phyloP scores from a whole-genome alignment of 2,888 invertebrate genomes.

The Entomobrya proxima region DNA sequence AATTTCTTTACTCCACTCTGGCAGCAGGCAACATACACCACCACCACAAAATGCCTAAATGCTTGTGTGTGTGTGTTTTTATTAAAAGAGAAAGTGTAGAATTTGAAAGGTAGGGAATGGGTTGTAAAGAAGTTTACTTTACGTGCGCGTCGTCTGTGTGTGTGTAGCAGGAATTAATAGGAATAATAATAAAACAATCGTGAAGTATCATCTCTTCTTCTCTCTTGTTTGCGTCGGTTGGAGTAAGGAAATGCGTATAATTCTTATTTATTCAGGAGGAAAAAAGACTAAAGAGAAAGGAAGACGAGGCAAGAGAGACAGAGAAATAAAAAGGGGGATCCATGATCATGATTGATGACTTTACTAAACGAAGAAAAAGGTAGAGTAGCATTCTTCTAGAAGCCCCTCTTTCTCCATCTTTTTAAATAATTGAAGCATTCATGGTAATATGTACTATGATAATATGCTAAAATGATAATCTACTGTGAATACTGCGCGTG shows the following conservation, averaged over 20 bases:
- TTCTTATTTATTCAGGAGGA: slow-evolving; percentile 38
- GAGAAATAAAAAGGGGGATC: slow-evolving; percentile 20
- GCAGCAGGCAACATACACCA: not conserved
- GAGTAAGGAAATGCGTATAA: slow-evolving; percentile 42
- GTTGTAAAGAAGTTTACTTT: slow-evolving; percentile 16
- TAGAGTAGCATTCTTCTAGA: not conserved
- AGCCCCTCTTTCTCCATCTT: no score
- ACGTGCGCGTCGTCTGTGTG: no score
- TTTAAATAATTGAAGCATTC: no score
- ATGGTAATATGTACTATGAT: no score
- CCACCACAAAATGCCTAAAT: not conserved
- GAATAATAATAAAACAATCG: slow-evolving; percentile 30
- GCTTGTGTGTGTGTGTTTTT: not conserved
- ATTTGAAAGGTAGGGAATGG: not conserved
- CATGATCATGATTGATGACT: slow-evolving; percentile 64
- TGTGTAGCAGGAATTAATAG: not conserved
- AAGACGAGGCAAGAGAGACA: not conserved
- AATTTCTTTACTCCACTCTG: slow-evolving; percentile 20
- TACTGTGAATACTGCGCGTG: no score
- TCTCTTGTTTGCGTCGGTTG: slow-evolving; percentile 30
- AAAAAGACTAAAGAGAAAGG: slow-evolving; percentile 4
- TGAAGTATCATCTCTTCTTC: not conserved
- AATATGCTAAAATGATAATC: no score
- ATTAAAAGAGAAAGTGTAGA: slow-evolving; percentile 8
- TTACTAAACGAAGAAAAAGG: slow-evolving; percentile 24